These are phyloP conservation scores for Drosophila kanapiae DNA, from an alignment of 1,140 invertebrate species.

Conservation along the genomic window DNA sequence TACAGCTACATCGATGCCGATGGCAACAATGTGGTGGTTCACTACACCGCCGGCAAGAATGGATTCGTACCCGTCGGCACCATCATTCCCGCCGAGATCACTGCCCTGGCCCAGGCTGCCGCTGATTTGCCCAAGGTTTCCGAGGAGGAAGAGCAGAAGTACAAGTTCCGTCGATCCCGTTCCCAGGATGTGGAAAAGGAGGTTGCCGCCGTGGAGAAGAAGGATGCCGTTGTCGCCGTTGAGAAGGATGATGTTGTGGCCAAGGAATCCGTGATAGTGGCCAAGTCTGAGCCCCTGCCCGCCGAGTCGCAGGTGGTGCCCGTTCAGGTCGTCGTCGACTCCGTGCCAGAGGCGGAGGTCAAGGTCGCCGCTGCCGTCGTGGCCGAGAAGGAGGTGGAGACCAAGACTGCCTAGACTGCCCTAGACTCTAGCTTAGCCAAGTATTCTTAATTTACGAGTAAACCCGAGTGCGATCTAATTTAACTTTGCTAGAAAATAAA, in stretches of 20 bases:
- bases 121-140: constrained; percentile 56
- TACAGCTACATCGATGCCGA: constrained; percentile 88
- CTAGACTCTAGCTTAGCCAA: constrained; percentile 41
- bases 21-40: constrained; percentile 89
- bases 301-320: constrained; percentile 52
- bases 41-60: constrained; percentile 89
- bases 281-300: constrained; percentile 27
- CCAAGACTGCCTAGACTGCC: constrained; percentile 53
- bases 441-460: constrained; percentile 52
- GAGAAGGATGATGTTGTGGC: constrained; percentile 13
- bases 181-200: constrained; percentile 48
- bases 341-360: constrained; percentile 24
- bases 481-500: constrained; percentile 65
- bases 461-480: constrained; percentile 40
- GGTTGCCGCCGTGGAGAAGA: constrained; percentile 4
- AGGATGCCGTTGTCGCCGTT: neutral
- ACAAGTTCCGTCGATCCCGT: constrained; percentile 52
- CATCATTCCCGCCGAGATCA: constrained; percentile 86
- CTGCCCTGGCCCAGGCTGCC: constrained; percentile 61
- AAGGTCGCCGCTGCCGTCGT: constrained; percentile 27
- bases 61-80: constrained; percentile 88
- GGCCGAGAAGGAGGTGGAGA: constrained; percentile 33
- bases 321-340: constrained; percentile 48
- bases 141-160: constrained; percentile 56
- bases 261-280: constrained; percentile 11